These are phyloP conservation scores for Etheostoma spectabile DNA, from an alignment of 2,113 vertebrate species.

Conservation along the genomic window DNA sequence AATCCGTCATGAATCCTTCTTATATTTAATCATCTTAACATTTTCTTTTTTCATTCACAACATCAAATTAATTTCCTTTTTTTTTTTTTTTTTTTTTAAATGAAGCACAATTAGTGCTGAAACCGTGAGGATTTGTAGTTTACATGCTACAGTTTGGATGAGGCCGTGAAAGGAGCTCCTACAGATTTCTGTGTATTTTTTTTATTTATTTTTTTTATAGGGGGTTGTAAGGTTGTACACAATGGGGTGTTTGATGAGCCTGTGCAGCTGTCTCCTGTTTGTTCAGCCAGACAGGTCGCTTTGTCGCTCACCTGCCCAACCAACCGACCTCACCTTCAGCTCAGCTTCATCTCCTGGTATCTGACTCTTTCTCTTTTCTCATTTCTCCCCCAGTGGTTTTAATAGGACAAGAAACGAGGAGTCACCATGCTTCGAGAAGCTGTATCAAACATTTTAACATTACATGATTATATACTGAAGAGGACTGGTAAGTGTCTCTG, in stretches of 20 bases:
- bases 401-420: slow-evolving; percentile 24
- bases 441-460: slow-evolving; percentile 74
- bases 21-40: neutral
- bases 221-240: neutral
- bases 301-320: slow-evolving; percentile 30
- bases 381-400: slow-evolving; percentile 3
- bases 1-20: neutral
- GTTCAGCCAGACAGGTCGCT: slow-evolving; percentile 58
- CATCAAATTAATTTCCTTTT: neutral
- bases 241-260: slow-evolving; percentile 56
- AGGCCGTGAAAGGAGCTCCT: neutral
- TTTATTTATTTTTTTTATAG: too few species aligned
- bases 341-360: neutral
- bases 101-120: neutral
- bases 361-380: slow-evolving; percentile 2
- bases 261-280: slow-evolving; percentile 82
- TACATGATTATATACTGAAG: slow-evolving; percentile 84
- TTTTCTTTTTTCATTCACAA: neutral
- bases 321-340: slow-evolving; percentile 2
- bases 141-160: neutral
- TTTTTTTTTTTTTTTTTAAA: neutral
- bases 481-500: slow-evolving; percentile 85
- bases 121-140: neutral
- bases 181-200: slow-evolving; percentile 2
- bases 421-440: slow-evolving; percentile 87